Evolutionary conservation across 2,797 vertebrate genomes (phyloP), one percentile per base, ranked within the genome.

Genomic region (Tokudaia muenninki): DNA sequence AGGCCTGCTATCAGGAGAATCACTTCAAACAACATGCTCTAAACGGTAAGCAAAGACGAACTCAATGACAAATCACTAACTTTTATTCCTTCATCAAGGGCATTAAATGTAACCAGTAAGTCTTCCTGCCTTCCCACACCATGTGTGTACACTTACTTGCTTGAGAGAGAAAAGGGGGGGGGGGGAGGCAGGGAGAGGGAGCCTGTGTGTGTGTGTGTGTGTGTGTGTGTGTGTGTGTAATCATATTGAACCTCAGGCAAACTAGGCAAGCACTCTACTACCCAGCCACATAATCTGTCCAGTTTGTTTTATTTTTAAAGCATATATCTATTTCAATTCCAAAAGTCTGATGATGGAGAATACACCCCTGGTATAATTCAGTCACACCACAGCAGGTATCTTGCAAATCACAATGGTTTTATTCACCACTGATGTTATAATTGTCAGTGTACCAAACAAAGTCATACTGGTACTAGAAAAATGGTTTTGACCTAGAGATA

Each of bases 311-410:
- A 50, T 67, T 67, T 84, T 67, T 34, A 22, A 41, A 67, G 29
- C 24, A 94, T 80, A 80, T 91, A 72, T 70, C 91, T 96, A 44
- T 92, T 96, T 67, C 41, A 95, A 93, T 77, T 92, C 37, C 44
- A 83, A 94, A 47, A 92, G 16, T 61, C 78, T 47, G 34, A 22
- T 79, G 34, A 93, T 67, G 11, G 65, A 67, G 44, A 88, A 78
- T 44, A 92, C 2, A 92, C 16, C 44, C 84, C n/a, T 50, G 78
- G 74, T 37, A 96, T 12, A 52, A 63, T 72, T 90, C 80, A 83
- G 21, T 63, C n/a, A 57, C 41, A 55, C 44, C 59, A 65, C 44
- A 94, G 65, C 44, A 72, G 82, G 95, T 90, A 92, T 65, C 55
- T 70, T 47, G 72, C 21, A 91, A 78, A 57, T 17, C 37, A 80